Percentiles rank a stretch among this genome's conserved stretches.
Conservation (phyloP, 2,113 vertebrate species). For the Aptenodytes patagonicus region DNA sequence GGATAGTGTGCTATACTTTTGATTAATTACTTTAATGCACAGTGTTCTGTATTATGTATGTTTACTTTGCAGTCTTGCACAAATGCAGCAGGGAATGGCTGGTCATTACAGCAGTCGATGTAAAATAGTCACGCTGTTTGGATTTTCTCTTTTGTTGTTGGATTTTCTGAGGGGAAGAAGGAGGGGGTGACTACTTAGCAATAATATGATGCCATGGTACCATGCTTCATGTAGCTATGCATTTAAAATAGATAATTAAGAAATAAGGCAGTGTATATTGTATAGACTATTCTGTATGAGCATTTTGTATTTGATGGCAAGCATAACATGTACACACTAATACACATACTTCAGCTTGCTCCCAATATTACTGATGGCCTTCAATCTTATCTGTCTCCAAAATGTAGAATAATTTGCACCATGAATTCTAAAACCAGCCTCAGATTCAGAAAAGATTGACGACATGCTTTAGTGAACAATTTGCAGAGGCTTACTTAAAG, state of each 20-base stretch:
- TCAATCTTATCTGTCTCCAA: not conserved
- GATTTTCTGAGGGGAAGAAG: not conserved
- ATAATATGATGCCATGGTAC: not conserved
- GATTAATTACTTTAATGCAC: not conserved
- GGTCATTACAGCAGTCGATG: not conserved
- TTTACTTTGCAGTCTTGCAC: not conserved
- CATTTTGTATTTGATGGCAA: not conserved
- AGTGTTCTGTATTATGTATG: not conserved
- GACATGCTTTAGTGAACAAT: not conserved
- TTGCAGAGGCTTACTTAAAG: not conserved
- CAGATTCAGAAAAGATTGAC: not conserved
- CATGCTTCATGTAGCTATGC: not conserved
- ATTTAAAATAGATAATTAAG: not conserved
- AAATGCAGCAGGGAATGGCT: not conserved
- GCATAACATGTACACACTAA: not conserved
- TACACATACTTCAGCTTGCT: not conserved
- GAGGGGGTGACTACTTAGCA: not conserved
- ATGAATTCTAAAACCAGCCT: not conserved
- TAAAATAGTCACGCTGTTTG: not conserved
- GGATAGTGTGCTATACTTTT: not conserved
- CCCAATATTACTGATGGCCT: fast-evolving
- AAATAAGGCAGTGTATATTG: not conserved
- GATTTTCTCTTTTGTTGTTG: not conserved
- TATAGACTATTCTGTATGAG: not conserved
- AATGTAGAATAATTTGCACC: not conserved